A percentile compares a stretch with the other conserved stretches of the same genome.
phyloP scores from a whole-genome alignment of 2,797 vertebrate species.

The Cephalopachus bancanus region DNA sequence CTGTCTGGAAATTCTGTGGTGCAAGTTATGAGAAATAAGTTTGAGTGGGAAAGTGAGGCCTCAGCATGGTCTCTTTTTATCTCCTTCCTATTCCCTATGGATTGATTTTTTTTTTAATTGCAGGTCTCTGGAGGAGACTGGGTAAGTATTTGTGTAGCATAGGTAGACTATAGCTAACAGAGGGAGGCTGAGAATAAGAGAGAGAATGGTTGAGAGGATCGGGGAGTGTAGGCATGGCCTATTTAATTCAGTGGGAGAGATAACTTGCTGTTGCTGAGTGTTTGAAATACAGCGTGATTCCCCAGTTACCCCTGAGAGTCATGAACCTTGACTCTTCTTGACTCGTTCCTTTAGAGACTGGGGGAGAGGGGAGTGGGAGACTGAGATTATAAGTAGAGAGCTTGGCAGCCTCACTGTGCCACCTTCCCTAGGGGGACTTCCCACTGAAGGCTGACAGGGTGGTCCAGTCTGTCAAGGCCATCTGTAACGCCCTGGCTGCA shows the following conservation, averaged over 20 bases:
- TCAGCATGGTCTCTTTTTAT: neutral
- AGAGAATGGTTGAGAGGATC: neutral
- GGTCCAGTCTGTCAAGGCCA: conserved; percentile 97
- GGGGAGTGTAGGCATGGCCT: neutral
- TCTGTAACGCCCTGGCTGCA: conserved; percentile 95
- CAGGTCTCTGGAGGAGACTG: neutral
- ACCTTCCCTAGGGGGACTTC: conserved; percentile 90
- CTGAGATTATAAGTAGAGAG: neutral
- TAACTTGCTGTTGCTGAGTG: neutral
- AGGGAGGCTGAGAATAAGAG: neutral
- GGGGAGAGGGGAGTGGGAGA: neutral
- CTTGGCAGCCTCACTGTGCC: neutral
- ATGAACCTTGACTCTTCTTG: neutral
- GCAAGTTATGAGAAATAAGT: neutral
- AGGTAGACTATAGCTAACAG: neutral
- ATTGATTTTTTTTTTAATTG: neutral
- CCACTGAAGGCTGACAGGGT: conserved; percentile 94
- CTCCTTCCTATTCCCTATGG: neutral
- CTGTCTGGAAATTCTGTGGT: neutral
- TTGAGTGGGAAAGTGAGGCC: neutral
- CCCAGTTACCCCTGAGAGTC: neutral
- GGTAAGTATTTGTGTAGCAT: neutral
- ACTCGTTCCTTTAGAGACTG: neutral
- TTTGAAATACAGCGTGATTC: conserved; percentile 1
- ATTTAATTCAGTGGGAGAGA: neutral